phyloP scores from a whole-genome alignment of 1,140 invertebrate species.

The Achatina immaculata region DNA sequence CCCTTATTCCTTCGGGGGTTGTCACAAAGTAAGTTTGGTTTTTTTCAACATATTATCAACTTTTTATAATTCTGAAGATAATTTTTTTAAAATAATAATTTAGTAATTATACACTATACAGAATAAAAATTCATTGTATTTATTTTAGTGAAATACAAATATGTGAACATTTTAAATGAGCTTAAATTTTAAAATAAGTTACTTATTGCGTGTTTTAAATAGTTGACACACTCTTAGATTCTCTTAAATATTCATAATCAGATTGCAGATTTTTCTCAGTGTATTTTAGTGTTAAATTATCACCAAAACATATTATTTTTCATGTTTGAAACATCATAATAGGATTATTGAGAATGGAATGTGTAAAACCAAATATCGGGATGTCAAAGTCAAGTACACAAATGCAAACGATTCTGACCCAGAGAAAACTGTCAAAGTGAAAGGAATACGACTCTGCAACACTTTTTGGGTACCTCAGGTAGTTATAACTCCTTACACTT shows the following conservation, averaged over 20 bases:
- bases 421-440: constrained; percentile 15
- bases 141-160: no score
- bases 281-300: no score
- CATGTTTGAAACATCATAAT: no score
- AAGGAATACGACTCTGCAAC: constrained; percentile 82
- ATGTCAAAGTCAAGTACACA: constrained; percentile 21
- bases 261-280: no score
- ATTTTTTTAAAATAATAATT: not conserved
- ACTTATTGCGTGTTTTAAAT: no score
- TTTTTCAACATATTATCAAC: not conserved
- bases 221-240: no score
- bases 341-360: not conserved
- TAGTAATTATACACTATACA: not conserved
- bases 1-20: constrained; percentile 55
- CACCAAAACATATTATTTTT: no score
- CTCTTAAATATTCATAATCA: no score
- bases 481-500: no score
- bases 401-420: not conserved
- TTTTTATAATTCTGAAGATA: not conserved
- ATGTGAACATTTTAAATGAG: no score
- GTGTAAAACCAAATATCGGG: not conserved
- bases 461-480: constrained; percentile 99
- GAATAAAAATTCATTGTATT: not conserved
- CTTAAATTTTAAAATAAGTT: no score
- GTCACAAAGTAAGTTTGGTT: constrained; percentile 49